phyloP scores from a whole-genome alignment of 2,113 vertebrate species.

The Seriola dumerili region DNA sequence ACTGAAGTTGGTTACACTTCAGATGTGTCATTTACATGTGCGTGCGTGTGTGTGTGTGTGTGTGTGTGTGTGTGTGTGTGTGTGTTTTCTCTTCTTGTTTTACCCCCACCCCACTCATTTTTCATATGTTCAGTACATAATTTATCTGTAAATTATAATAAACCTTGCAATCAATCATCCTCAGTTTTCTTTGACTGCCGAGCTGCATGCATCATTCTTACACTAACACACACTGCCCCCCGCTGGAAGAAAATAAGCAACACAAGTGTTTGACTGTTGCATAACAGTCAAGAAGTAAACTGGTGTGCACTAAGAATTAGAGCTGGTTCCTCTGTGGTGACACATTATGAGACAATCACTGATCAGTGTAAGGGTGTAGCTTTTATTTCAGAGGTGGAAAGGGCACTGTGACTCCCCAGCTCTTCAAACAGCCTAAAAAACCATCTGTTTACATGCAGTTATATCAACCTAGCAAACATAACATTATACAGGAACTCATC shows the following conservation, averaged over 20 bases:
- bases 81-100: not conserved
- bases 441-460: not conserved
- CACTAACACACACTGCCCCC: conserved; percentile 69
- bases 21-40: too few species aligned
- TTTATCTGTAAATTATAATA: not conserved
- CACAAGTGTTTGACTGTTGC: conserved; percentile 5
- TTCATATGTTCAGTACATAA: not conserved
- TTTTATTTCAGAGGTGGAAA: not conserved
- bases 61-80: not conserved
- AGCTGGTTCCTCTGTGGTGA: not conserved
- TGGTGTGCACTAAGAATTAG: not conserved
- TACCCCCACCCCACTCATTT: not conserved
- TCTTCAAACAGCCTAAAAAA: not conserved
- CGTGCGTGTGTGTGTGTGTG: not conserved
- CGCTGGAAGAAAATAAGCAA: conserved; percentile 52
- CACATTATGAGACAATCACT: not conserved
- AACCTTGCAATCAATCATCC: not conserved
- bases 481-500: not conserved
- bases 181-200: not conserved
- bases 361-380: not conserved
- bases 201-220: not conserved
- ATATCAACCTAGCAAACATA: not conserved
- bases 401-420: not conserved
- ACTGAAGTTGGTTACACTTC: not conserved
- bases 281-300: not conserved